A percentile compares a stretch with the other conserved stretches of the same genome.
These are phyloP conservation scores for Whitmania pigra DNA, from an alignment of 1,140 invertebrate genomes.

Conservation along the genomic window DNA sequence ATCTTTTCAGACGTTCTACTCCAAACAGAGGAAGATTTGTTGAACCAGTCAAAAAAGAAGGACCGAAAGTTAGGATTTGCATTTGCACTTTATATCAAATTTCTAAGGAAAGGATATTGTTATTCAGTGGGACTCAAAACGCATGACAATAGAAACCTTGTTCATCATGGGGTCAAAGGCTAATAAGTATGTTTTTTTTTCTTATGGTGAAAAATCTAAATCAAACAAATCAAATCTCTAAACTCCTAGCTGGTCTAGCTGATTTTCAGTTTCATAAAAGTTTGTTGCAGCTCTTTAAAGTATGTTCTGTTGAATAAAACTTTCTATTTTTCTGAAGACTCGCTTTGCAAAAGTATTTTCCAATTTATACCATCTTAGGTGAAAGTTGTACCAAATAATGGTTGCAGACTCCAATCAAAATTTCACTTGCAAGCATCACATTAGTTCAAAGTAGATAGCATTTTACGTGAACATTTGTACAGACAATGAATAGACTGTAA, in stretches of 20 bases:
- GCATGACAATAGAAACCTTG: neutral
- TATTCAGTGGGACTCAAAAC: conserved; percentile 11
- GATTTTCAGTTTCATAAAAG: neutral
- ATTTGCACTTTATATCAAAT: neutral
- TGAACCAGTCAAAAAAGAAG: conserved; percentile 8
- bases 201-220: too few relatives aligned
- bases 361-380: too few relatives aligned
- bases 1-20: neutral
- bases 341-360: too few relatives aligned
- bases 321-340: too few relatives aligned
- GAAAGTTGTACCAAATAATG: too few relatives aligned
- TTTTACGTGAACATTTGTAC: too few relatives aligned
- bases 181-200: neutral
- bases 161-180: conserved; percentile 10
- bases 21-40: neutral
- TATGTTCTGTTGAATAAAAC: too few relatives aligned
- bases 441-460: too few relatives aligned
- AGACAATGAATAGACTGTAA: neutral
- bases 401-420: too few relatives aligned
- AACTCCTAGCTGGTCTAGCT: neutral
- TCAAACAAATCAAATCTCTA: neutral
- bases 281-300: too few relatives aligned
- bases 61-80: neutral
- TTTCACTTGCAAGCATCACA: too few relatives aligned
- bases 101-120: neutral